These are phyloP conservation scores for Pangasianodon hypophthalmus DNA, from an alignment of 2,113 vertebrate genomes.

Conservation along the genomic window DNA sequence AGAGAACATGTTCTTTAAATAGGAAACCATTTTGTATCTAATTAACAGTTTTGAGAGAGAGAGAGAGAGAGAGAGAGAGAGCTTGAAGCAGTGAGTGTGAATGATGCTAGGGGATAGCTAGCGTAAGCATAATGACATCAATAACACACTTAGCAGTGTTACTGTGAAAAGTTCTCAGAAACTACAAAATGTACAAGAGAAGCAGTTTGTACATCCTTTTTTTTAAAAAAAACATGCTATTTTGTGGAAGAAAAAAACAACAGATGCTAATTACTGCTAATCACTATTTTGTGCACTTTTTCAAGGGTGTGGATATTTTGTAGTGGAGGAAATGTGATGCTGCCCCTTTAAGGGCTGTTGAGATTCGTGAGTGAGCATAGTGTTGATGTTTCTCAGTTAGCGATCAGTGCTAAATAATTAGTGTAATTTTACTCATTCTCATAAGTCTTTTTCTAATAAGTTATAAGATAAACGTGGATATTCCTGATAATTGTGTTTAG, in stretches of 20 bases:
- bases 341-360: not conserved
- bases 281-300: not conserved
- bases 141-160: not conserved
- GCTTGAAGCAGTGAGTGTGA: not conserved
- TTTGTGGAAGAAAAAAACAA: not conserved
- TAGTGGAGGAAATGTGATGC: no score
- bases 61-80: not conserved
- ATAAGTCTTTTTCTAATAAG: no score
- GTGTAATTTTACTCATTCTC: not conserved
- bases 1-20: not conserved
- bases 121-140: not conserved
- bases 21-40: not conserved
- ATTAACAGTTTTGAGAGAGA: not conserved
- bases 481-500: no score
- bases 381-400: not conserved
- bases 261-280: not conserved
- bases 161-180: not conserved
- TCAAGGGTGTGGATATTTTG: not conserved
- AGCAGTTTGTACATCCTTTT: not conserved
- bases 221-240: not conserved
- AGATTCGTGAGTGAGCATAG: not conserved
- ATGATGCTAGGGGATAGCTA: not conserved
- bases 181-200: not conserved
- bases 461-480: no score
- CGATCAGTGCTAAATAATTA: not conserved